Evolutionary conservation across 2,888 invertebrate genomes (phyloP).

Genomic region (Leptinotarsa rubiginosa): DNA sequence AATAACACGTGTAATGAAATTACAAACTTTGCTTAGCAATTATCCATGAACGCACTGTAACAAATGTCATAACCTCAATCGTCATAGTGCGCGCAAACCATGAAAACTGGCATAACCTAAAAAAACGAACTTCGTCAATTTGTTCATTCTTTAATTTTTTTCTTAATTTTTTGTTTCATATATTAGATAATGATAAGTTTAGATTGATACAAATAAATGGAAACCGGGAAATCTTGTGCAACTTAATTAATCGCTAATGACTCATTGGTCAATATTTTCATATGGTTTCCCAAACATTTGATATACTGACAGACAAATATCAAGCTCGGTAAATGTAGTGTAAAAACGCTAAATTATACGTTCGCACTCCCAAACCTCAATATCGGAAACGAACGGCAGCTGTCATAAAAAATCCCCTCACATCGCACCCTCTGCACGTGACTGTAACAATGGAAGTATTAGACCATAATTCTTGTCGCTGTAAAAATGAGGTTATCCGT

Average conservation of each 20-base stretch:
- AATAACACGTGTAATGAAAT: no score
- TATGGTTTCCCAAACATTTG: neutral
- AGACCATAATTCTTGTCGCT: conserved; percentile 16
- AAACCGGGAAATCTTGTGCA: neutral
- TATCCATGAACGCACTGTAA: no score
- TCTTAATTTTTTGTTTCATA: no score
- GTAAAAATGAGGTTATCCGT: conserved; percentile 25
- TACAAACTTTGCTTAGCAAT: no score
- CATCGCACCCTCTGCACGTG: conserved; percentile 28
- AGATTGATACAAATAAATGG: neutral
- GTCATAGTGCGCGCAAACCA: no score
- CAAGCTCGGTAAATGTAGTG: conserved; percentile 4
- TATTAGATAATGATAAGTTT: no score
- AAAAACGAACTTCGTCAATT: no score
- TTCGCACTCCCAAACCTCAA: conserved; percentile 23
- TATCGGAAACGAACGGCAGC: conserved; percentile 29
- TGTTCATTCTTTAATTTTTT: no score
- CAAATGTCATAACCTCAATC: no score
- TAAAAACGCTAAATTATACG: conserved; percentile 29
- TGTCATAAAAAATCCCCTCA: conserved; percentile 36
- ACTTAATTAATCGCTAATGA: neutral
- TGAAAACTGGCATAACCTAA: no score
- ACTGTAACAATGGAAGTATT: conserved; percentile 27
- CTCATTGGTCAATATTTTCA: neutral
- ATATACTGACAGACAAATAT: conserved; percentile 23